These are phyloP conservation scores for Anas georgica DNA, from an alignment of 2,797 vertebrate species.

Conservation along the genomic window DNA sequence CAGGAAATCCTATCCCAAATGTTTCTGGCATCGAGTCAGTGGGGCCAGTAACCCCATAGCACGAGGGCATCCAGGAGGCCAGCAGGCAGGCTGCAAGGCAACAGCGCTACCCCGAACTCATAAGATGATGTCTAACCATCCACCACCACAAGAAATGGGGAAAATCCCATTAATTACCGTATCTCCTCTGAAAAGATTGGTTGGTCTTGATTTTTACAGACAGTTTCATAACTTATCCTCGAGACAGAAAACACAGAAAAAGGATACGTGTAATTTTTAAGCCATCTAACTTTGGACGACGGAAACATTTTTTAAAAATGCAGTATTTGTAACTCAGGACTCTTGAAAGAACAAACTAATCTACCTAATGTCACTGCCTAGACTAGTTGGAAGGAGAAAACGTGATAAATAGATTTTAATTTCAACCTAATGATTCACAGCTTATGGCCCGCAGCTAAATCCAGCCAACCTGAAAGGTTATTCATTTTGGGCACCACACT, in stretches of 20 bases:
- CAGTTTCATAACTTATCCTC: not conserved
- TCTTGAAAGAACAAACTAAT: not conserved
- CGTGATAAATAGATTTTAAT: slow-evolving; percentile 43
- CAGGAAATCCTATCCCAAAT: not conserved
- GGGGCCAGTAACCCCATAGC: rapidly evolving
- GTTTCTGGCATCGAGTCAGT: rapidly evolving
- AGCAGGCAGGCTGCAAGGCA: rapidly evolving
- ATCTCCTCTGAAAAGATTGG: not conserved
- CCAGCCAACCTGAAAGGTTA: slow-evolving; percentile 45
- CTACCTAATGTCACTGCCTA: not conserved
- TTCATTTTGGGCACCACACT: not conserved
- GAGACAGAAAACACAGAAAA: not conserved
- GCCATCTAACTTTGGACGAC: not conserved
- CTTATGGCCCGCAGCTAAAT: not conserved
- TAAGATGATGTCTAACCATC: not conserved
- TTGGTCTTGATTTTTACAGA: not conserved
- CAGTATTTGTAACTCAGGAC: not conserved
- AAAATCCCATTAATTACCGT: not conserved
- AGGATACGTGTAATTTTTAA: not conserved
- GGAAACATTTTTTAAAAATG: not conserved
- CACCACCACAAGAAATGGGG: not conserved
- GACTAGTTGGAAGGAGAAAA: not conserved
- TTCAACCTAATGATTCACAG: slow-evolving; percentile 35
- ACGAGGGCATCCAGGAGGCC: not conserved
- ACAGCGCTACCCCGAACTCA: not conserved